Percentiles rank a stretch among this genome's conserved stretches.
These are phyloP conservation scores for Telmatherina bonti DNA, from an alignment of 2,797 vertebrate genomes.

Conservation along the genomic window DNA sequence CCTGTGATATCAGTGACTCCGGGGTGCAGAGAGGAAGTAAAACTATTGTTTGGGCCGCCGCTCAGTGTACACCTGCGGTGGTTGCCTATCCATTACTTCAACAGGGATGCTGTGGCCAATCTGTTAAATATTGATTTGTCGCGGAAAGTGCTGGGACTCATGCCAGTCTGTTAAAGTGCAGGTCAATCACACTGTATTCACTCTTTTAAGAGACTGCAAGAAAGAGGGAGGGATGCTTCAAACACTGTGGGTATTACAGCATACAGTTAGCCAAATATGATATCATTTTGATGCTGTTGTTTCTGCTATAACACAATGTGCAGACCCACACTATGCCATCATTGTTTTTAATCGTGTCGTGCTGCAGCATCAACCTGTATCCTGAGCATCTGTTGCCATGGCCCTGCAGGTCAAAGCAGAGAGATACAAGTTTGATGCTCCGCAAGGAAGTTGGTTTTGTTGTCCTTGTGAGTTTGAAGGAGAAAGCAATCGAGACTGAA, in stretches of 20 bases:
- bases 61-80: conserved; percentile 48
- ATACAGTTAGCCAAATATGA: no score
- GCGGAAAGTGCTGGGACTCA: conserved; percentile 54
- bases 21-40: conserved; percentile 24
- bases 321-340: conserved; percentile 29
- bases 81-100: conserved; percentile 69
- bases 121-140: conserved; percentile 78
- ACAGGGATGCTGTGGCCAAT: conserved; percentile 62
- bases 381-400: conserved; percentile 67
- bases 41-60: conserved; percentile 48
- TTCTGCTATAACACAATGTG: conserved; percentile 21
- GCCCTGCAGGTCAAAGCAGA: conserved; percentile 49
- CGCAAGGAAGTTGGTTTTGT: conserved; percentile 16
- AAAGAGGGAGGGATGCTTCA: conserved; percentile 19
- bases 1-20: conserved; percentile 18
- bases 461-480: conserved; percentile 62
- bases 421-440: conserved; percentile 43
- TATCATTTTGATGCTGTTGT: conserved; percentile 7
- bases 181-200: conserved; percentile 39
- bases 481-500: conserved; percentile 45
- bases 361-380: conserved; percentile 45
- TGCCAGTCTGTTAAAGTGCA: conserved; percentile 69
- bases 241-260: neutral
- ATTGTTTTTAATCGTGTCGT: conserved; percentile 41
- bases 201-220: conserved; percentile 28